Evolutionary conservation across 2,113 vertebrate species (phyloP).

Genomic region (Phocoena phocoena): DNA sequence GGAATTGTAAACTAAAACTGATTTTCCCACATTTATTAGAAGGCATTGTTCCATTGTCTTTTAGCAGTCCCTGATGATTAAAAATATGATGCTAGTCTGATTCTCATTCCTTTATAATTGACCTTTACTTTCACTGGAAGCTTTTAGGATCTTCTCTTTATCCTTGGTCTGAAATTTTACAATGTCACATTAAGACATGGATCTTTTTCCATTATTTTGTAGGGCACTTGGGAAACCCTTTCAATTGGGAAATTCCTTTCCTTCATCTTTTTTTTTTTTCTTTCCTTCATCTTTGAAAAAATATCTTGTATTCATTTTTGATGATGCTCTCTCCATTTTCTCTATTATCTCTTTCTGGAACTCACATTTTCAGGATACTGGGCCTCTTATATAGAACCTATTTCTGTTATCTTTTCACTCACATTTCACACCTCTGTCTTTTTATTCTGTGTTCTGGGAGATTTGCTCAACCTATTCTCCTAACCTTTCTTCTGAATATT

Average conservation of each 20-base stretch:
- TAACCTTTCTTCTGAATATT: constrained; percentile 19
- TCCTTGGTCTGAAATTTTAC: constrained; percentile 16
- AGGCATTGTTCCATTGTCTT: not conserved
- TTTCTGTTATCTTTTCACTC: not conserved
- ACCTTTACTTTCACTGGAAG: not conserved
- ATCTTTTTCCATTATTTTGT: constrained; percentile 26
- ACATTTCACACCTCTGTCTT: not conserved
- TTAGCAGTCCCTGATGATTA: not conserved
- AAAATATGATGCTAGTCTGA: not conserved
- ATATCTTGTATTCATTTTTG: not conserved
- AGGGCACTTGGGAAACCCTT: not conserved
- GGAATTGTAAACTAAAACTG: constrained; percentile 16
- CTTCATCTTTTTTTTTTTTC: not conserved
- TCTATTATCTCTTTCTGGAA: not conserved
- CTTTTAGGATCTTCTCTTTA: constrained; percentile 7
- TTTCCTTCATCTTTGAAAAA: not conserved
- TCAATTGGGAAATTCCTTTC: not conserved
- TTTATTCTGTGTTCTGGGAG: not conserved
- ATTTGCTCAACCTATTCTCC: not conserved
- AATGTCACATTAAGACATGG: not conserved
- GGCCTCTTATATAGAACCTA: not conserved
- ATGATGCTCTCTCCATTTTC: not conserved
- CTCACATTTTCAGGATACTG: not conserved
- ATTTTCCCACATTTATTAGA: not conserved
- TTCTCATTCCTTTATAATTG: constrained; percentile 26